Base-by-base conservation (phyloP, 2,888 invertebrate genomes). In the Drosophila eohydei region DNA sequence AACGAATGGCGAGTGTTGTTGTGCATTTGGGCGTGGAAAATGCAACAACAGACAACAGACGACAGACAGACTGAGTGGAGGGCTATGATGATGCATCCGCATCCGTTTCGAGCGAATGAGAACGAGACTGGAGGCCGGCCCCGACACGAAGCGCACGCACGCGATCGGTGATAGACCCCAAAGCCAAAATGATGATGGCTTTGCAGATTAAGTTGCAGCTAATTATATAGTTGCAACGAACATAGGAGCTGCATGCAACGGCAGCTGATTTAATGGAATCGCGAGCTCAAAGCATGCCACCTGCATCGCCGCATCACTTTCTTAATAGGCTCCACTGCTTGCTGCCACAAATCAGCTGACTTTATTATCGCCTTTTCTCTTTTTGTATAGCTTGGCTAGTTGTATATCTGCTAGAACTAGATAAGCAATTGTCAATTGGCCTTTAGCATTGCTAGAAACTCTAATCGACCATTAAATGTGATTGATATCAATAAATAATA, bases 51-150 rank as follows among this genome's bases (percentile, higher is more conserved):
- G 55, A 59, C 60, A 63, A 16, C 36, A 32, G 2, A 0, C 50
- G 69, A 61, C 64, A 54, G 56, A 32, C 59, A 11, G 57, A n/a
- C 21, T 21, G 21, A 21, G 21, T 21, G 21, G 21, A 21, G 16
- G 43, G 26, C 51, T 38, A 50, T 60, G 51, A 63, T 58, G 73
- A 64, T 82, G 81, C 79, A 81, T 83, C 83, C 85, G 88, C 78
- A 82, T 84, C 83, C 88, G 83, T 78, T 82, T 65, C 74, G 38
- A 71, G 52, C 54, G 58, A 78, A 61, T 71, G 64, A 67, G 67
- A 74, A 59, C 48, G 44, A 58, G 66, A 71, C 61, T 60, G 56
- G 50, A 57, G 44, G 50, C 50, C 60, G 66, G 59, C 58, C 14
- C 30, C 51, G 41, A 57, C 64, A 75, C 57, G 72, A 66, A 66